These are phyloP conservation scores for Chaetura pelagica DNA, from an alignment of 2,113 vertebrate genomes.

Conservation along the genomic window DNA sequence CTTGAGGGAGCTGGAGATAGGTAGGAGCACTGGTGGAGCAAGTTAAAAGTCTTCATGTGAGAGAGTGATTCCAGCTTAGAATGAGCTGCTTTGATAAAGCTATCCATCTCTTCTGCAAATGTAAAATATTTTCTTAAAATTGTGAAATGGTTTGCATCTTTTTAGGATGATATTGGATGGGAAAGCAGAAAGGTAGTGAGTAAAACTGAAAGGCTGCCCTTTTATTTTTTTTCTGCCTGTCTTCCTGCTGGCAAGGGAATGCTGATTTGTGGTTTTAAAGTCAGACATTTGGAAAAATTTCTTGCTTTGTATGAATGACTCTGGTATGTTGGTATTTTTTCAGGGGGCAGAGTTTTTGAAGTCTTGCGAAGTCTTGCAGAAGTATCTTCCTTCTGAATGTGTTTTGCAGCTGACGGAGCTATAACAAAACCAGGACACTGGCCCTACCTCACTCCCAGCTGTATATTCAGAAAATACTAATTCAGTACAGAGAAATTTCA, in stretches of 20 bases:
- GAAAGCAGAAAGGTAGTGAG: background rate
- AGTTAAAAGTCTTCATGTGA: background rate
- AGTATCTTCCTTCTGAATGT: background rate
- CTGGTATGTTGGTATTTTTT: background rate
- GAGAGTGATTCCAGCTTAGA: background rate
- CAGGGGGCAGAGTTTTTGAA: background rate
- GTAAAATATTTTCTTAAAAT: background rate
- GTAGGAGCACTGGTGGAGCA: rapidly evolving
- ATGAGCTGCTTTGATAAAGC: background rate
- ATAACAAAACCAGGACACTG: background rate
- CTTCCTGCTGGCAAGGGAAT: background rate
- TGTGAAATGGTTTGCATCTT: background rate
- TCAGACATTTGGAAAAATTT: background rate
- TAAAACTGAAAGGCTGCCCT: background rate
- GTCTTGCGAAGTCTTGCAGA: background rate
- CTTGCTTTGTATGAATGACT: background rate
- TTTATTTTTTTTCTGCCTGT: background rate
- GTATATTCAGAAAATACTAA: background rate
- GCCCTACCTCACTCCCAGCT: background rate
- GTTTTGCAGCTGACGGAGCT: background rate
- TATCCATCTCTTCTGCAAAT: background rate
- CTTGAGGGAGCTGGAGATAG: background rate
- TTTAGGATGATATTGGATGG: background rate
- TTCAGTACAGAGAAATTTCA: background rate
- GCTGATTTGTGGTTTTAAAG: background rate